phyloP scores from a whole-genome alignment of 1,140 invertebrate species.

The Conus ventricosus region DNA sequence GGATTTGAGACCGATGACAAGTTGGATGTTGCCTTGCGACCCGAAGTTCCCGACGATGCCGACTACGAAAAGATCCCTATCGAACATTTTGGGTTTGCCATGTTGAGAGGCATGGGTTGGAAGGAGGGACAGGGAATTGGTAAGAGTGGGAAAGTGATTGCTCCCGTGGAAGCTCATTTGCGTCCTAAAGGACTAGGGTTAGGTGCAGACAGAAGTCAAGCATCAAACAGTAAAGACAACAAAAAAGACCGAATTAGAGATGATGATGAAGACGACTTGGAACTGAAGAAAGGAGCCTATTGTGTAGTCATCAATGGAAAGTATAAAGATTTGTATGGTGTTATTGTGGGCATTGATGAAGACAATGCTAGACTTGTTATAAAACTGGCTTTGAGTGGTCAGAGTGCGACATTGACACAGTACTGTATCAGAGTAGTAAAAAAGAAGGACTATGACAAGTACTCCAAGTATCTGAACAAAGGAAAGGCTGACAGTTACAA shows the following conservation, averaged over 20 bases:
- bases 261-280: slow-evolving; percentile 54
- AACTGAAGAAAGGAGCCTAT: slow-evolving; percentile 65
- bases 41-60: slow-evolving; percentile 71
- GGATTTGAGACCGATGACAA: slow-evolving; percentile 77
- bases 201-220: slow-evolving; percentile 81
- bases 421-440: slow-evolving; percentile 85
- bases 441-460: slow-evolving; percentile 86
- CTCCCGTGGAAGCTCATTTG: slow-evolving; percentile 78
- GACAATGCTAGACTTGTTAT: slow-evolving; percentile 87
- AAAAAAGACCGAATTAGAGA: slow-evolving; percentile 42
- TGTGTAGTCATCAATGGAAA: slow-evolving; percentile 73
- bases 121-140: slow-evolving; percentile 84
- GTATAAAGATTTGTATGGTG: slow-evolving; percentile 86
- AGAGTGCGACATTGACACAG: slow-evolving; percentile 85
- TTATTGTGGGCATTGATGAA: slow-evolving; percentile 89
- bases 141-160: slow-evolving; percentile 77
- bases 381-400: slow-evolving; percentile 84
- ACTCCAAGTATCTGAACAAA: slow-evolving; percentile 80
- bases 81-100: slow-evolving; percentile 90
- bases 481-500: slow-evolving; percentile 69
- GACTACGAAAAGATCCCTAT: slow-evolving; percentile 95
- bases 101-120: slow-evolving; percentile 97
- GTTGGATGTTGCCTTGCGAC: slow-evolving; percentile 75
- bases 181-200: slow-evolving; percentile 93
- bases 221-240: slow-evolving; percentile 49